A percentile compares a stretch with the other conserved stretches of the same genome.
These are phyloP conservation scores for Eospalax fontanierii DNA, from an alignment of 2,797 vertebrate genomes.

Conservation along the genomic window DNA sequence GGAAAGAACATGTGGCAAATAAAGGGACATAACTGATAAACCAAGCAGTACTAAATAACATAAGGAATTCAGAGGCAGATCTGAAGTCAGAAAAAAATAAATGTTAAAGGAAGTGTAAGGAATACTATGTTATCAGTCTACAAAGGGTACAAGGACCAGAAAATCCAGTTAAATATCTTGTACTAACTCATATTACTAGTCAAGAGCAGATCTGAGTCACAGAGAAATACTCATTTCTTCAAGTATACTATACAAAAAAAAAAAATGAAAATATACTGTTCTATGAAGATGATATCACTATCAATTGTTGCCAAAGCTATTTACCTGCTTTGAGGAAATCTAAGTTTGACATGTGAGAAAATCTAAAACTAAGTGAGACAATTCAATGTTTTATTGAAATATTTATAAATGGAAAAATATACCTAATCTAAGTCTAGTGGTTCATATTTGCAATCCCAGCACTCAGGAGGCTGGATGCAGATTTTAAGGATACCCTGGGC, in stretches of 20 bases:
- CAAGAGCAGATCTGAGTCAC: neutral
- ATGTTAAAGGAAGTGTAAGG: slow-evolving; percentile 38
- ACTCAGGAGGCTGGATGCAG: neutral
- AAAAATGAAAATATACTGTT: slow-evolving; percentile 32
- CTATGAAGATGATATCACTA: slow-evolving; percentile 38
- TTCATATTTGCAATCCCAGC: neutral
- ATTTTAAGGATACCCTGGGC: neutral
- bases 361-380: too few species aligned
- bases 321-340: slow-evolving; percentile 58
- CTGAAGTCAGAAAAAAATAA: neutral
- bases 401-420: slow-evolving; percentile 47
- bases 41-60: neutral
- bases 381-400: slow-evolving; percentile 45
- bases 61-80: slow-evolving; percentile 28
- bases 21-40: slow-evolving; percentile 42
- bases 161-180: slow-evolving; percentile 59
- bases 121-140: neutral
- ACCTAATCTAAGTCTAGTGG: neutral
- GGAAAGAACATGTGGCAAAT: slow-evolving; percentile 26
- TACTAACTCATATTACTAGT: slow-evolving; percentile 29
- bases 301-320: slow-evolving; percentile 42
- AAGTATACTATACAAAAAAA: slow-evolving; percentile 38
- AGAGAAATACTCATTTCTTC: slow-evolving; percentile 47
- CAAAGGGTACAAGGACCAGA: slow-evolving; percentile 18
- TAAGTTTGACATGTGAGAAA: too few species aligned